Evolutionary conservation across 1,140 invertebrate species (phyloP).

Genomic region (Zaprionus nigranus): DNA sequence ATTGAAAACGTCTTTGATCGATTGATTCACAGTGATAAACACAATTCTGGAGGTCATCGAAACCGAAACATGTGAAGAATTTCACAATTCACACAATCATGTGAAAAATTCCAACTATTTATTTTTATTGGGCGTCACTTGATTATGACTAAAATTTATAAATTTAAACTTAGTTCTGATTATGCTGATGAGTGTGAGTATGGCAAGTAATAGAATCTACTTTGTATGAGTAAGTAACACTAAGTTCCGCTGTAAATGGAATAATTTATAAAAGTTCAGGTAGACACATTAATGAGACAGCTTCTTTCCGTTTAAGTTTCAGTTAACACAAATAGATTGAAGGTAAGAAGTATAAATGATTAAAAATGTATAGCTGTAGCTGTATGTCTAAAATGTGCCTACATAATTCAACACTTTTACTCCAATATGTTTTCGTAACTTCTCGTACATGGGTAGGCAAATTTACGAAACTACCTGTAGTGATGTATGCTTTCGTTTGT

Average conservation of each 20-base stretch:
- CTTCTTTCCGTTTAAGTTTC: no score
- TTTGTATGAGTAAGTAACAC: neutral
- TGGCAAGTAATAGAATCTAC: neutral
- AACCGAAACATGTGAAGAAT: neutral
- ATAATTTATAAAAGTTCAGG: no score
- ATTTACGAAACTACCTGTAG: no score
- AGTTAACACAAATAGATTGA: no score
- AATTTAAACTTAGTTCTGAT: neutral
- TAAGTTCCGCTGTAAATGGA: no score
- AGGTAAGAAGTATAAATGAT: no score
- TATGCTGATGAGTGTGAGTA: neutral
- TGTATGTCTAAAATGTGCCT: no score
- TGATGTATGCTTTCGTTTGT: neutral
- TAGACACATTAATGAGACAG: no score
- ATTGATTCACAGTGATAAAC: conserved; percentile 19
- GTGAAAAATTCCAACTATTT: neutral
- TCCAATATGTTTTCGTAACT: no score
- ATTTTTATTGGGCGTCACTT: neutral
- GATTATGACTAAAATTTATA: neutral
- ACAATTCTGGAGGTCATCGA: neutral
- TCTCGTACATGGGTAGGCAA: neutral
- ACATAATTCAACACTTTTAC: no score
- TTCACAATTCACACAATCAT: conserved; percentile 8
- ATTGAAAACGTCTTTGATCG: conserved; percentile 24
- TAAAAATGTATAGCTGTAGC: no score